phyloP scores from a whole-genome alignment of 2,113 vertebrate species.

The Atrichornis clamosus region DNA sequence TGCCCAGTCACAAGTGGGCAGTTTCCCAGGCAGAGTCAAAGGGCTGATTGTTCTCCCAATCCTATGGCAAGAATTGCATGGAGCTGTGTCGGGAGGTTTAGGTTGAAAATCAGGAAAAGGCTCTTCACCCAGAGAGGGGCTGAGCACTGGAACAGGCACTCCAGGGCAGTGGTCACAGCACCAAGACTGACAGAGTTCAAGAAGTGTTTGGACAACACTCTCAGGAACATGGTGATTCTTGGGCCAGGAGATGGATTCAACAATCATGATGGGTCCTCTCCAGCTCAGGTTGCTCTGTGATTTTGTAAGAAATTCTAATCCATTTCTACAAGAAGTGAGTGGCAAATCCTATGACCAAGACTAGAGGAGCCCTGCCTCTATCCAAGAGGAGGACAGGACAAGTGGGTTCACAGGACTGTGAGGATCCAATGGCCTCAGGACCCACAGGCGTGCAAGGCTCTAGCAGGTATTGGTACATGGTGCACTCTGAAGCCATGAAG shows the following conservation, averaged over 20 bases:
- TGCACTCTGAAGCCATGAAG: neutral
- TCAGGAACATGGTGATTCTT: neutral
- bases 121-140: neutral
- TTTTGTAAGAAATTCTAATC: neutral
- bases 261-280: neutral
- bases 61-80: neutral
- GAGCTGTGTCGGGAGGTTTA: neutral
- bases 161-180: neutral
- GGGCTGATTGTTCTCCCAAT: neutral
- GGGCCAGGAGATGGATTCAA: accelerated
- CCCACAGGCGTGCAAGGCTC: neutral
- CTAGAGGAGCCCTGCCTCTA: neutral
- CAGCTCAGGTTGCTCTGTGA: neutral
- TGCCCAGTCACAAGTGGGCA: neutral
- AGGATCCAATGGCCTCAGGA: neutral
- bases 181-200: neutral
- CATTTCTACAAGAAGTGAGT: neutral
- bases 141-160: neutral
- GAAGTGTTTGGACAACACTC: neutral
- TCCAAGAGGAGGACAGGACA: neutral
- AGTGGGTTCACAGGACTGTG: too few species aligned
- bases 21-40: neutral
- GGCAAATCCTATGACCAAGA: neutral
- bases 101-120: neutral
- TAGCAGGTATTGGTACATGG: neutral